A percentile compares a stretch with the other conserved stretches of the same genome.
Conservation (phyloP, 2,113 vertebrate species). For the Syngnathus typhle region DNA sequence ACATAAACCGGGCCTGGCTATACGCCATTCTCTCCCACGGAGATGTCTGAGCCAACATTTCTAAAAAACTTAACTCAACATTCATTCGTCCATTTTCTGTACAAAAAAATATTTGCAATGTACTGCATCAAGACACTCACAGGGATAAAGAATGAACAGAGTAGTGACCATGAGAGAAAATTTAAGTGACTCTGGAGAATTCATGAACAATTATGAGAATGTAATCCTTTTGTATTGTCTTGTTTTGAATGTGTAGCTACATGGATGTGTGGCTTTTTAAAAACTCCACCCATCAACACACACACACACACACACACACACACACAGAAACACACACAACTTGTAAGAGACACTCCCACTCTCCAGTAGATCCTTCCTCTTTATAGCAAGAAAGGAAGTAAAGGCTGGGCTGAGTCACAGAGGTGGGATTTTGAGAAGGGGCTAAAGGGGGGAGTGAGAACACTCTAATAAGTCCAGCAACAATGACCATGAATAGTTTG, state of each 20-base stretch:
- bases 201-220: not conserved
- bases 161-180: not conserved
- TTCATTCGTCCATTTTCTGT: not conserved
- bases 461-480: slow-evolving; percentile 30
- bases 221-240: not conserved
- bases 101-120: not conserved
- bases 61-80: not conserved
- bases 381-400: slow-evolving; percentile 49
- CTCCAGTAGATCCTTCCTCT: slow-evolving; percentile 55
- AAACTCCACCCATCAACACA: slow-evolving; percentile 1
- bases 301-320: not conserved
- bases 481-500: slow-evolving; percentile 37
- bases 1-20: slow-evolving; percentile 28
- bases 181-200: not conserved
- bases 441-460: slow-evolving; percentile 15
- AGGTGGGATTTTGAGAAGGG: slow-evolving; percentile 35
- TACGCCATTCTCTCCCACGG: slow-evolving; percentile 35
- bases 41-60: slow-evolving; percentile 19
- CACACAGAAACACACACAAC: slow-evolving; percentile 1
- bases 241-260: not conserved
- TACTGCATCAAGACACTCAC: not conserved
- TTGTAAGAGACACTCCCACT: slow-evolving; percentile 34
- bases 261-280: not conserved
- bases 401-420: slow-evolving; percentile 52
- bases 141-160: not conserved